These are phyloP conservation scores for Belonocnema kinseyi DNA, from an alignment of 1,140 invertebrate species.

Conservation along the genomic window DNA sequence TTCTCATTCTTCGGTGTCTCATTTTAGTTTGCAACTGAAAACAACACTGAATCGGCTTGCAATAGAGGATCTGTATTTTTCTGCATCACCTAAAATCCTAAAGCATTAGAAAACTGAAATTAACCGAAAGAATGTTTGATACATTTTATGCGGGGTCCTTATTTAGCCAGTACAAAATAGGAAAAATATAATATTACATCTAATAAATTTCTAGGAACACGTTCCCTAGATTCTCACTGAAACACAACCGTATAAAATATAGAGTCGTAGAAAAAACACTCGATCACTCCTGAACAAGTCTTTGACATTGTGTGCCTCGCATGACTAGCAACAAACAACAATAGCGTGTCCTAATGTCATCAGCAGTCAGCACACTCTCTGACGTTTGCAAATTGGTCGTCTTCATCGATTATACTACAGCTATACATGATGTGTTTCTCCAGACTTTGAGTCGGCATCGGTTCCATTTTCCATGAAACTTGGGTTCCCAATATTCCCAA, in stretches of 20 bases:
- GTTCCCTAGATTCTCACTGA: too few species aligned
- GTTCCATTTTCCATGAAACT: slow-evolving; percentile 1
- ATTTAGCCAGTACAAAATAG: too few species aligned
- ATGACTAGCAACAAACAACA: slow-evolving; percentile 30
- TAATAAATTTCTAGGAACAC: too few species aligned
- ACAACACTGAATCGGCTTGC: too few species aligned
- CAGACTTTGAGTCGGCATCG: not conserved
- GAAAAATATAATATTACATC: too few species aligned
- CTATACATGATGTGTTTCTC: not conserved
- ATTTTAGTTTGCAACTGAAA: too few species aligned
- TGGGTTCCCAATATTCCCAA: not conserved
- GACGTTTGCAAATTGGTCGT: slow-evolving; percentile 18
- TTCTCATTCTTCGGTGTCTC: too few species aligned
- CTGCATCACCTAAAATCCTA: too few species aligned
- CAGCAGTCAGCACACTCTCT: not conserved
- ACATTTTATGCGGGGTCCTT: too few species aligned
- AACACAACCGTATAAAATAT: not conserved
- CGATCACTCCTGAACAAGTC: not conserved
- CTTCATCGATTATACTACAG: not conserved
- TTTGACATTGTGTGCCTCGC: slow-evolving; percentile 15
- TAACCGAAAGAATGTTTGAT: too few species aligned
- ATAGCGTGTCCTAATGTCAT: slow-evolving; percentile 3
- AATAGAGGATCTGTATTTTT: too few species aligned
- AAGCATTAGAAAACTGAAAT: too few species aligned
- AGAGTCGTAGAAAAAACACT: slow-evolving; percentile 16